Evolutionary conservation across 2,113 vertebrate genomes (phyloP).

Genomic region (Passer montanus): DNA sequence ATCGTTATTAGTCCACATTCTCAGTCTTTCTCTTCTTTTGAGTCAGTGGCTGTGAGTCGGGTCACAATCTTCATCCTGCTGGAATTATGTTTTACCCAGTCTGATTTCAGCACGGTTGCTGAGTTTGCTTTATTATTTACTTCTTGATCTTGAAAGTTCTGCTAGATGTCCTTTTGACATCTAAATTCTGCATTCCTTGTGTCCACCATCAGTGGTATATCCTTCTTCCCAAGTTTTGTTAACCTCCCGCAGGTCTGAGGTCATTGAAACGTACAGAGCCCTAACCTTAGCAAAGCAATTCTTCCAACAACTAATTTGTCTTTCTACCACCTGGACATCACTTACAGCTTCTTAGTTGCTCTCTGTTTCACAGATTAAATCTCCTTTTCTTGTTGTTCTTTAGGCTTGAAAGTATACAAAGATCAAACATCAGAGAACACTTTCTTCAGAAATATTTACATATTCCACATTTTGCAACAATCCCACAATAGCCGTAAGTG

Average conservation of each 20-base stretch:
- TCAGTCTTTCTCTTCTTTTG: neutral
- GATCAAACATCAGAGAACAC: neutral
- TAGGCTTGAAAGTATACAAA: neutral
- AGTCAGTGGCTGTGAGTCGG: neutral
- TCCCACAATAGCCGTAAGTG: neutral
- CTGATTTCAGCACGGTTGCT: neutral
- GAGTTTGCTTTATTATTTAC: neutral
- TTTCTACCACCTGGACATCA: neutral
- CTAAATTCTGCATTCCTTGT: neutral
- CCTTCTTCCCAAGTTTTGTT: neutral
- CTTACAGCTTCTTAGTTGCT: neutral
- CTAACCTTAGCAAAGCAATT: neutral
- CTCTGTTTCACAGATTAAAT: neutral
- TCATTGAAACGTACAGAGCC: neutral
- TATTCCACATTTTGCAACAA: neutral
- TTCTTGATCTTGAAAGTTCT: neutral
- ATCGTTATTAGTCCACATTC: neutral
- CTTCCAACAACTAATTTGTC: neutral
- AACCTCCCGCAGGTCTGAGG: neutral
- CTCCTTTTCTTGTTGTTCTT: neutral
- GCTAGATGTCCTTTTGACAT: neutral
- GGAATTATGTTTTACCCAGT: neutral
- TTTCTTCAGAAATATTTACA: neutral
- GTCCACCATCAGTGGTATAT: neutral
- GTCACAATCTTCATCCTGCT: neutral